Base-by-base conservation (phyloP, 37 sponge, comb jelly and placozoan genomes). In the Crambe crambe region DNA sequence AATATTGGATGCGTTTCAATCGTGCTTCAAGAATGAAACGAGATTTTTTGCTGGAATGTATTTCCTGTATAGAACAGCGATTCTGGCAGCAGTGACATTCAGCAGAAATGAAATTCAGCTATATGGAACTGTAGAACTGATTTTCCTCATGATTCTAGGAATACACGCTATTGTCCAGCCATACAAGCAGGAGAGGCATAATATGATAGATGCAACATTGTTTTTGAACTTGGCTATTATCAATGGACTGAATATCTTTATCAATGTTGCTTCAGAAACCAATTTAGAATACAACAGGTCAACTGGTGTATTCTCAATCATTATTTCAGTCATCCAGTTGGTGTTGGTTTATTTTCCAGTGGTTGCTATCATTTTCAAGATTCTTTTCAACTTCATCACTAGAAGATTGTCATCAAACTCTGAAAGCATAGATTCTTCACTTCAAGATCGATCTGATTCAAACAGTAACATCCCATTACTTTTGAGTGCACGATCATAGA, bases 21-120 rank as follows among this genome's bases (percentile, higher is more conserved):
- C 54, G 2, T n/a, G 54, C 42, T 72, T 72, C 54, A 72, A 72
- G 22, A 42, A 72, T 42, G 42, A 44, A 18, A 25, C 20, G n/a
- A 3, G 54, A 27, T 72, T 44, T 43, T 72, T 72, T 72, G 73
- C 73, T 21, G 73, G 73, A 44, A 29, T 72, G 21, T 72, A 43
- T 23, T 72, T 72, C 22, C 25, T 72, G 9, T 72, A 72, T 43
- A 21, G 54, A 22, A n/a, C 6, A 43, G 47, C 54, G 3, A 72
- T 72, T 6, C 32, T 72, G 15, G 54, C 5, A 44, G 54, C 22
- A 2, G 18, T 42, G 47, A 9, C 73, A 23, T 72, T 43, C 54
- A 44, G 73, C 8, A 17, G 27, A 43, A 43, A 21, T n/a, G 2
- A 20, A 72, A 3, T 43, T 43, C 5, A 3, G 5, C 42, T 44